Conservation (phyloP, 2,888 invertebrate species). For the Balanococcus diminutus region DNA sequence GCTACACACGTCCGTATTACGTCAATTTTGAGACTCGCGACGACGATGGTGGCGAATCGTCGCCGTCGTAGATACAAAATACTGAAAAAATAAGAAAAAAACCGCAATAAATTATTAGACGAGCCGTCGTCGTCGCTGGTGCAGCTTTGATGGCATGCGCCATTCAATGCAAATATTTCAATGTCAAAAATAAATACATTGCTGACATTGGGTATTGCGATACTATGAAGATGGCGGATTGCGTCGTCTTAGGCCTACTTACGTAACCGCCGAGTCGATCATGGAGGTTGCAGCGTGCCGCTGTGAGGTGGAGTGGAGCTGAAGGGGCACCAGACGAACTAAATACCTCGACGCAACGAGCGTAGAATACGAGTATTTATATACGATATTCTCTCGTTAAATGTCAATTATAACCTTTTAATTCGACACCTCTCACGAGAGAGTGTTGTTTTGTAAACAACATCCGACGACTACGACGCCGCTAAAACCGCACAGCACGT, state of each 20-base stretch:
- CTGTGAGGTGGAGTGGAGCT: background rate
- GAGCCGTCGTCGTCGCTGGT: background rate
- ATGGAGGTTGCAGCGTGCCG: background rate
- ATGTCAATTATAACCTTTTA: background rate
- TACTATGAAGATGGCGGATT: background rate
- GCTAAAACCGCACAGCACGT: background rate
- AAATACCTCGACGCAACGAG: background rate
- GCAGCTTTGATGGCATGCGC: too few relatives aligned
- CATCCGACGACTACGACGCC: background rate
- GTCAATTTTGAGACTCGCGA: background rate
- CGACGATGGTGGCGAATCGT: background rate
- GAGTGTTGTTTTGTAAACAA: background rate
- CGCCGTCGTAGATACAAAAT: background rate
- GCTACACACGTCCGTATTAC: background rate
- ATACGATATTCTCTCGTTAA: background rate
- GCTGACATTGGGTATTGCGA: background rate
- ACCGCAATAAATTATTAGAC: background rate
- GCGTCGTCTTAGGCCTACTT: background rate
- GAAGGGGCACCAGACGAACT: background rate
- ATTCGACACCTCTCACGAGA: background rate
- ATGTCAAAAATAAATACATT: conserved; percentile 32
- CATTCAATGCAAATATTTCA: conserved; percentile 31
- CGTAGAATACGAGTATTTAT: background rate
- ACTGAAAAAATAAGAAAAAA: background rate
- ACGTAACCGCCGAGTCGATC: background rate